These are phyloP conservation scores for Urechis unicinctus DNA, from an alignment of 2,888 invertebrate species.

Conservation along the genomic window DNA sequence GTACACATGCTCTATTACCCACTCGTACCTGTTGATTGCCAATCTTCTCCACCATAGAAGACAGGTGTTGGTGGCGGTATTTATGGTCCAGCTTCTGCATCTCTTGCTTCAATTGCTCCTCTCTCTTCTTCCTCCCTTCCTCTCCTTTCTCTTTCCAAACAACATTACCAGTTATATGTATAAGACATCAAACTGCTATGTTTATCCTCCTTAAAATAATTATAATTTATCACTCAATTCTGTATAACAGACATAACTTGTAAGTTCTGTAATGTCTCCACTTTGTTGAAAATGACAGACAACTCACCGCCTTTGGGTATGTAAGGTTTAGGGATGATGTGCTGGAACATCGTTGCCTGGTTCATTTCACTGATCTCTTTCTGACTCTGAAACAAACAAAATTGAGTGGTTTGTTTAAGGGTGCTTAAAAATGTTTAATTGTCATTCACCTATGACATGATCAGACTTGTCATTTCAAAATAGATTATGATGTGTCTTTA, in stretches of 20 bases:
- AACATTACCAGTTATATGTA: neutral
- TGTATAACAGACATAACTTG: too few species aligned
- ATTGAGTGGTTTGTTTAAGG: neutral
- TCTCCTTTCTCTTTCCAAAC: slow-evolving; percentile 12
- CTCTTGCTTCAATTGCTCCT: slow-evolving; percentile 56
- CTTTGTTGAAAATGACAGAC: too few species aligned
- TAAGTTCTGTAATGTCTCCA: too few species aligned
- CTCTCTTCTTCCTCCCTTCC: slow-evolving; percentile 6
- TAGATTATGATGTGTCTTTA: too few species aligned
- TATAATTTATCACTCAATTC: too few species aligned
- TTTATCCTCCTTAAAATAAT: too few species aligned
- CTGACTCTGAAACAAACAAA: slow-evolving; percentile 59
- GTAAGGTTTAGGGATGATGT: slow-evolving; percentile 85
- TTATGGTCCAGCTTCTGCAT: slow-evolving; percentile 86
- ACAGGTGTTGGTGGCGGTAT: slow-evolving; percentile 85
- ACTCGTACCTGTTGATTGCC: slow-evolving; percentile 81
- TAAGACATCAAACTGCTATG: too few species aligned
- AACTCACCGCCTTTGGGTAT: slow-evolving; percentile 9
- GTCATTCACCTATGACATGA: too few species aligned
- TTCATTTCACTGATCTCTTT: slow-evolving; percentile 94
- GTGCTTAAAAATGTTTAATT: too few species aligned
- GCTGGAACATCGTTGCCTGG: slow-evolving; percentile 94
- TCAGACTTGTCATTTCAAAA: too few species aligned
- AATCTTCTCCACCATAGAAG: slow-evolving; percentile 87
- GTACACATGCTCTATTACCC: too few species aligned